Evolutionary conservation across 2,888 invertebrate genomes (phyloP), one percentile per base, ranked within the genome.

Genomic region (Amblyjoppa fuscipennis): DNA sequence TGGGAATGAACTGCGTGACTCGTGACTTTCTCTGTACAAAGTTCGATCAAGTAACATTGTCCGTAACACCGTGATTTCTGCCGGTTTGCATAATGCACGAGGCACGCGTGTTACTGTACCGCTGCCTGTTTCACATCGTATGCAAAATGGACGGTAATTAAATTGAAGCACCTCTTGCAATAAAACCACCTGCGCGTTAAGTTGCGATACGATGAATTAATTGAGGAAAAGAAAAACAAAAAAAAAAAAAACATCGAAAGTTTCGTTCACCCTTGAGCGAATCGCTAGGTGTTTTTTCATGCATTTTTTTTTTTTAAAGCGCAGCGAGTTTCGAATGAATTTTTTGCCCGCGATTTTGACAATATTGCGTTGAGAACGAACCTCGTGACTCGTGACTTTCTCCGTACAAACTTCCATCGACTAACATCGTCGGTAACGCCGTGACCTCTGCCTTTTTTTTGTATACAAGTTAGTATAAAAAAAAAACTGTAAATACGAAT

Each of bases 11-110:
- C 11, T 25, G 38, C 9, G 56, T 25, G 25, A 56, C 16, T 56
- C 56, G n/a, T 25, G 25, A 73, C 83, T 83, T 83, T 83, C 83
- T 79, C 83, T 53, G 38, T 2, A 38, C 38, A 38, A 38, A 9
- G 38, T 38, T 38, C 38, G 5, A 6, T 51, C 53, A 53, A 68
- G 28, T 61, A 59, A 53, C 51, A 61, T 64, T 64, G 49, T 76
- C 53, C 6, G 51, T 68, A 66, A 59, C 31, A 41, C 53, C 75
- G 49, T 13, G 49, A 66, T 25, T 34, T 53, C 49, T 3, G 51
- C 51, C 56, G 16, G 51, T 66, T 76, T 76, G 64, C 75, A 51
- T 76, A 76, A 76, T 49, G 49, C 61, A n/a, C 25, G 64, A 4
- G 31, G 28, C 66, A 20, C n/a, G 20, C 4, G 38, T 9, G 7